These are phyloP conservation scores for Athrips mouffetella DNA, from an alignment of 2,888 invertebrate genomes.

Conservation along the genomic window DNA sequence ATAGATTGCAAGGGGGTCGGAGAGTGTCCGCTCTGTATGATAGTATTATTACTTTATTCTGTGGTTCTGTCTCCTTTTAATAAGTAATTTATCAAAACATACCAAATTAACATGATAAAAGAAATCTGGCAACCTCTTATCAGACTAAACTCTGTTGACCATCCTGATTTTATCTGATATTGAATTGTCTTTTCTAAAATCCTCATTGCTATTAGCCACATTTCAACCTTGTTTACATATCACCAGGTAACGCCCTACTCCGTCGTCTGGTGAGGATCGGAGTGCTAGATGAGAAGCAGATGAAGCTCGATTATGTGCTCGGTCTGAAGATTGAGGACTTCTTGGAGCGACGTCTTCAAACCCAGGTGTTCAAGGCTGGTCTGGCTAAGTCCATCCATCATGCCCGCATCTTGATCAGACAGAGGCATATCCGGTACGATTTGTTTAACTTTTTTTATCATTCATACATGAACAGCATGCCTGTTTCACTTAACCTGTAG, in stretches of 20 bases:
- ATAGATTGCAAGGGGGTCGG: too few relatives aligned
- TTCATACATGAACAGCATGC: too few relatives aligned
- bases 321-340: conserved; percentile 99
- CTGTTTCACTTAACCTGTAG: too few relatives aligned
- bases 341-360: conserved; percentile 99
- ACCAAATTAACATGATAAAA: conserved; percentile 62
- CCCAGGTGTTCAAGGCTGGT: conserved; percentile 99
- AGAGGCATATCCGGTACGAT: conserved; percentile 97
- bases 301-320: conserved; percentile 99
- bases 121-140: conserved; percentile 72
- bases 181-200: background rate
- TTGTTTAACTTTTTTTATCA: background rate
- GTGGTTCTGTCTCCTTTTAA: too few relatives aligned
- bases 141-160: conserved; percentile 54
- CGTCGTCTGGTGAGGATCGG: conserved; percentile 99
- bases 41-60: too few relatives aligned
- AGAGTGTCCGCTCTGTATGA: too few relatives aligned
- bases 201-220: background rate
- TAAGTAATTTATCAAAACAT: too few relatives aligned
- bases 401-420: conserved; percentile 98
- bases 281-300: conserved; percentile 96
- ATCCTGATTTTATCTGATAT: conserved; percentile 9
- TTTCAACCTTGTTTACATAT: background rate
- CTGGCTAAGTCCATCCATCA: conserved; percentile 99
- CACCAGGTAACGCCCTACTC: conserved; percentile 95